phyloP scores from a whole-genome alignment of 2,113 vertebrate genomes.

The Prunella fulvescens region DNA sequence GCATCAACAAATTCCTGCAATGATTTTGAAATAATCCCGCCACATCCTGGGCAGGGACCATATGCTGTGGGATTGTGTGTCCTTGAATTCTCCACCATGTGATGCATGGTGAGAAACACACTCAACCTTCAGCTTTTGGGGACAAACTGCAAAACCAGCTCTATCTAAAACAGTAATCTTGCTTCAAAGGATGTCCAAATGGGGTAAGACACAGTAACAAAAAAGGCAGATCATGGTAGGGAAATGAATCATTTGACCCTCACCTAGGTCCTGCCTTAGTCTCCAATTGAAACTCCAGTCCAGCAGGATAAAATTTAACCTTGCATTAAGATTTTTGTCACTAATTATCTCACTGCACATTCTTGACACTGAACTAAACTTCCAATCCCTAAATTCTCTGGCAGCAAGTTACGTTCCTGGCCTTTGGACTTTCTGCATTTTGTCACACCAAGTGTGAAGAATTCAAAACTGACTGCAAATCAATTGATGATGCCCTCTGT shows the following conservation, averaged over 20 bases:
- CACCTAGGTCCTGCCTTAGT: neutral
- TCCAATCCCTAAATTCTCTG: neutral
- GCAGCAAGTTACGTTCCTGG: accelerated
- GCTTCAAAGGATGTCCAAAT: neutral
- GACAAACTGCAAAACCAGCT: neutral
- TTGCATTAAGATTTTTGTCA: neutral
- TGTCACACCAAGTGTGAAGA: neutral
- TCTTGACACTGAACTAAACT: neutral
- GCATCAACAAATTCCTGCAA: neutral
- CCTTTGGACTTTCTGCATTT: neutral
- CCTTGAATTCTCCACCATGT: neutral
- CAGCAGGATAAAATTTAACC: neutral
- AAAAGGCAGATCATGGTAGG: neutral
- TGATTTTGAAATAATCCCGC: neutral
- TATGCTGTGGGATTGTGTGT: neutral
- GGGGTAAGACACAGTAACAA: neutral
- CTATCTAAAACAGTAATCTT: neutral
- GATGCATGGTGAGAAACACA: neutral
- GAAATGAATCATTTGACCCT: neutral
- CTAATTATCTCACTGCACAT: neutral
- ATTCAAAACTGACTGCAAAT: neutral
- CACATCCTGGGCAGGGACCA: neutral
- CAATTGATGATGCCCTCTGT: neutral
- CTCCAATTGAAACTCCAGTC: neutral
- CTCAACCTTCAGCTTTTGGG: neutral